Evolutionary conservation across 2,797 vertebrate genomes (phyloP).

Genomic region (Sorex maritimensis): DNA sequence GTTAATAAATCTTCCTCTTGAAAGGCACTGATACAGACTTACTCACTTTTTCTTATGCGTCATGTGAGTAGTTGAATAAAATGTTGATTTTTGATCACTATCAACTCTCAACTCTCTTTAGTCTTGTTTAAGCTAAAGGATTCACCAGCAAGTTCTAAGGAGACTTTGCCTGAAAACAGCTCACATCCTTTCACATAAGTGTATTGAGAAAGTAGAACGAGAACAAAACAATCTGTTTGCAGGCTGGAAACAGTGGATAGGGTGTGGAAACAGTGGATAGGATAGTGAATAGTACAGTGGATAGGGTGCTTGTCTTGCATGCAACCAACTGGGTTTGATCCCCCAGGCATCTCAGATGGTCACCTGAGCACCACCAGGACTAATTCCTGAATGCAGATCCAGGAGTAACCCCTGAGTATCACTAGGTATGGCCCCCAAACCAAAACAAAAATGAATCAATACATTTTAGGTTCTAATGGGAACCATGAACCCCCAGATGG

Average conservation of each 20-base stretch:
- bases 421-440: too few species aligned
- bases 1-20: constrained; percentile 70
- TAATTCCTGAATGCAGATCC: too few species aligned
- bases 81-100: background rate
- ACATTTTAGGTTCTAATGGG: background rate
- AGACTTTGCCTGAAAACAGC: background rate
- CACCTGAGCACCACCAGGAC: too few species aligned
- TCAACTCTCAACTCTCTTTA: too few species aligned
- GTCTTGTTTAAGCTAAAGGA: background rate
- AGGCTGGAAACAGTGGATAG: background rate
- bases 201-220: constrained; percentile 36
- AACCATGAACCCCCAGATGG: background rate
- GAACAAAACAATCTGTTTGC: too few species aligned
- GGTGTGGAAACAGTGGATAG: too few species aligned
- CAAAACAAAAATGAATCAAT: background rate
- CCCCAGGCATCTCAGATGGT: too few species aligned
- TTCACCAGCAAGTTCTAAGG: background rate
- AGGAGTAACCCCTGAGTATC: too few species aligned
- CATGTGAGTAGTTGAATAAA: constrained; percentile 6
- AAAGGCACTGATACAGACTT: constrained; percentile 53
- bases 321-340: too few species aligned
- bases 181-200: background rate
- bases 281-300: too few species aligned
- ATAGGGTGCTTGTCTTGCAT: too few species aligned
- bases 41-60: constrained; percentile 26